These are phyloP conservation scores for Sus cebifrons DNA, from an alignment of 2,797 vertebrate genomes.

Conservation along the genomic window DNA sequence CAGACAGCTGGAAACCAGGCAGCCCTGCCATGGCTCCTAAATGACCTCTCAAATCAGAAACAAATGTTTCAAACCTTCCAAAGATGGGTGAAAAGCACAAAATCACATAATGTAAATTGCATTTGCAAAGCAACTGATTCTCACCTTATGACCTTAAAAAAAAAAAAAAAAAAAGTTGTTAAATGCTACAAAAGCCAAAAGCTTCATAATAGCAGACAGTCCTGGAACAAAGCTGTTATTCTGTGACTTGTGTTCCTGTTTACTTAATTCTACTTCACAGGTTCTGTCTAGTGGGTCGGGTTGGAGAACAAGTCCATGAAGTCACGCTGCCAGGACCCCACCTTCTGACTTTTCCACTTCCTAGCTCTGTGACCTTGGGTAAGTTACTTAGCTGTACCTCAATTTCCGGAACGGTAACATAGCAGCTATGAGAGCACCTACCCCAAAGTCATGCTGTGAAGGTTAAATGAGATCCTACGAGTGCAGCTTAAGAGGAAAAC, in stretches of 20 bases:
- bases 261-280: not conserved
- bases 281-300: not conserved
- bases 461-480: not conserved
- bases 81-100: not conserved
- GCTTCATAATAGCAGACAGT: not conserved
- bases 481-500: not conserved
- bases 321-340: not conserved
- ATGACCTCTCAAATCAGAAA: slow-evolving; percentile 19
- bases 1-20: fast-evolving
- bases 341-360: not conserved
- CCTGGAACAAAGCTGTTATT: not conserved
- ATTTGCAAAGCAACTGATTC: not conserved
- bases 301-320: not conserved
- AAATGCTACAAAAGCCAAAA: not conserved
- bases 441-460: slow-evolving; percentile 25
- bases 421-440: not conserved
- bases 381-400: not conserved
- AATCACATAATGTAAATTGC: not conserved
- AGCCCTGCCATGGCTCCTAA: not conserved
- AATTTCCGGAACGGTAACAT: slow-evolving; percentile 49
- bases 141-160: not conserved
- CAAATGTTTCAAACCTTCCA: not conserved
- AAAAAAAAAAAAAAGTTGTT: not conserved
- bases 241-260: not conserved
- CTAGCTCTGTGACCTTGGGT: not conserved